Conservation (phyloP, 2,797 vertebrate genomes). For the Macropodus opercularis region DNA sequence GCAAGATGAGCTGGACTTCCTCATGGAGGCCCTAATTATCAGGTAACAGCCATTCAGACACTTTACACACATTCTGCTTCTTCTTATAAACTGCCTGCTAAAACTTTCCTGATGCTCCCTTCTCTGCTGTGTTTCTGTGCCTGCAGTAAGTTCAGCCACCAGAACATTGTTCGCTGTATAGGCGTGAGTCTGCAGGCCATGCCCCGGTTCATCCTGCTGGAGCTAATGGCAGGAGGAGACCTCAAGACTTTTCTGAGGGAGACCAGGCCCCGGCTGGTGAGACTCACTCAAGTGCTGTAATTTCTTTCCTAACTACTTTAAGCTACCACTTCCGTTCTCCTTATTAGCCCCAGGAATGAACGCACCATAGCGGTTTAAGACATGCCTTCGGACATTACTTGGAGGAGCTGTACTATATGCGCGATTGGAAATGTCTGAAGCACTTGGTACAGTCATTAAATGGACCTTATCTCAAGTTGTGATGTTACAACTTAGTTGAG, state of each 20-base stretch:
- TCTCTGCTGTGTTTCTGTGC: conserved; percentile 18
- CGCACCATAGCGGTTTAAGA: too few species aligned
- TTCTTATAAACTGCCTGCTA: background rate
- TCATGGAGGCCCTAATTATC: conserved; percentile 99
- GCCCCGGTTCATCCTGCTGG: conserved; percentile 95
- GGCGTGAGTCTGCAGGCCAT: conserved; percentile 96
- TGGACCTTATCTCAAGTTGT: too few species aligned
- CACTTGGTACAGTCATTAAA: too few species aligned
- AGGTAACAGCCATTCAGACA: conserved; percentile 80
- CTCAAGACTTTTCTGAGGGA: conserved; percentile 96
- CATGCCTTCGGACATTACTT: too few species aligned
- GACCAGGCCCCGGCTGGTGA: conserved; percentile 94
- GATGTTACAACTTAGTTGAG: too few species aligned
- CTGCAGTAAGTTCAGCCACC: conserved; percentile 97
- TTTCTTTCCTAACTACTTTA: background rate
- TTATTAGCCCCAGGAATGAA: background rate
- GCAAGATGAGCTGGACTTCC: conserved; percentile 97
- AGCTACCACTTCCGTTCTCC: background rate
- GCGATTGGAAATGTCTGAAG: too few species aligned
- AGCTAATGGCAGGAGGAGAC: conserved; percentile 97
- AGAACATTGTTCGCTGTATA: conserved; percentile 96
- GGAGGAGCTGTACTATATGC: too few species aligned
- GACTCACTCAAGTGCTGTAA: conserved; percentile 41
- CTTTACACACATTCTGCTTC: background rate
- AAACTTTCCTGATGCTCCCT: conserved; percentile 13